A percentile compares a stretch with the other conserved stretches of the same genome.
These are phyloP conservation scores for Notiomystis cincta DNA, from an alignment of 2,113 vertebrate genomes.

Conservation along the genomic window DNA sequence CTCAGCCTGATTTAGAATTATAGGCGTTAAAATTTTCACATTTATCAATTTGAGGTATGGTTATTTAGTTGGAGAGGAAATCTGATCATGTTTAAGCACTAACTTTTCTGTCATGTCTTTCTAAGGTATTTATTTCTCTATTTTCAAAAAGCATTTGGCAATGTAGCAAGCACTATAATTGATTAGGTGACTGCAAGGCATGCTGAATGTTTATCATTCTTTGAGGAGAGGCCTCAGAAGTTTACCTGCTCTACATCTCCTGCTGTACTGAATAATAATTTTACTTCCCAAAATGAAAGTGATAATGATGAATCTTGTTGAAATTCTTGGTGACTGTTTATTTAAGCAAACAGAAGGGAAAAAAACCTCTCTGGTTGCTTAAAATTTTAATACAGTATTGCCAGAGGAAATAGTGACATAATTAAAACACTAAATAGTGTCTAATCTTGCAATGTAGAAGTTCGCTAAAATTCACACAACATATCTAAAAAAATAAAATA, in stretches of 20 bases:
- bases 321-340: background rate
- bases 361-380: background rate
- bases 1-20: background rate
- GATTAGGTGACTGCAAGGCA: background rate
- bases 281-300: background rate
- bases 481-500: background rate
- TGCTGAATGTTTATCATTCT: background rate
- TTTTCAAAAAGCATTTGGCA: background rate
- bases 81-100: background rate
- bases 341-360: background rate
- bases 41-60: background rate
- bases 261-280: background rate
- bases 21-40: background rate
- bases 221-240: background rate
- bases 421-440: background rate
- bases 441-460: background rate
- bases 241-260: background rate
- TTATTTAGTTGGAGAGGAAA: background rate
- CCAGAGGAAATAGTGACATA: background rate
- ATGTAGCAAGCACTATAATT: background rate
- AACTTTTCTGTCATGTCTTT: background rate
- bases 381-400: background rate
- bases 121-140: background rate
- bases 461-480: background rate
- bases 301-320: background rate